These are phyloP conservation scores for Dinothrombium tinctorium DNA, from an alignment of 1,140 invertebrate genomes.

Conservation along the genomic window DNA sequence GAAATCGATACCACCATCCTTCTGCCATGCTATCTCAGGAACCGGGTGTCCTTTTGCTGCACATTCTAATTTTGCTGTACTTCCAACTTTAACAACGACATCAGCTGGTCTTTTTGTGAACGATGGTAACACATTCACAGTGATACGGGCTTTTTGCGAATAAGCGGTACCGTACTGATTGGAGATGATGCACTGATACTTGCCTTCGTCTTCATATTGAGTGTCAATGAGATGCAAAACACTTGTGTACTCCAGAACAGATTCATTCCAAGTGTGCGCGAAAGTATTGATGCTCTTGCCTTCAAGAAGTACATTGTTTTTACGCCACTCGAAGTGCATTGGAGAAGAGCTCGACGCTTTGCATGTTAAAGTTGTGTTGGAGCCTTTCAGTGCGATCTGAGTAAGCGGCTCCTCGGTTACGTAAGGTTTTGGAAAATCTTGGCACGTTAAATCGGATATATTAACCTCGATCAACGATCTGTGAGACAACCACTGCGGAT, in stretches of 20 bases:
- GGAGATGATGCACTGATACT: constrained; percentile 74
- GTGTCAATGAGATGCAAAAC: constrained; percentile 43
- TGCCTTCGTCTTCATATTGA: constrained; percentile 47
- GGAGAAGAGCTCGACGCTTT: constrained; percentile 22
- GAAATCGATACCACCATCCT: constrained; percentile 83
- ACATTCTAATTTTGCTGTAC: constrained; percentile 67
- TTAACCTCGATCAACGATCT: too few relatives aligned
- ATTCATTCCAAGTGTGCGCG: constrained; percentile 14
- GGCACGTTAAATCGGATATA: too few relatives aligned
- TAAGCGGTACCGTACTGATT: constrained; percentile 74
- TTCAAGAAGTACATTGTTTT: constrained; percentile 44
- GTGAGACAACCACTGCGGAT: too few relatives aligned
- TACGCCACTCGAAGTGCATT: constrained; percentile 62
- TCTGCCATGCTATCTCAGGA: constrained; percentile 73
- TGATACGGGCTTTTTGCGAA: constrained; percentile 57
- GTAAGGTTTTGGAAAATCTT: too few relatives aligned
- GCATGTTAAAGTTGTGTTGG: too few relatives aligned
- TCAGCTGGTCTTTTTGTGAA: constrained; percentile 64
- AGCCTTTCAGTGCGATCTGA: too few relatives aligned
- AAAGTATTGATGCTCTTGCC: constrained; percentile 14
- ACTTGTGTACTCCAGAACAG: constrained; percentile 28
- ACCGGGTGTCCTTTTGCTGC: constrained; percentile 61
- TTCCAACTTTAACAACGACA: constrained; percentile 54
- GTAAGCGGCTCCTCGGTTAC: too few relatives aligned
- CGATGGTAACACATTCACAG: constrained; percentile 56